Evolutionary conservation across 2,888 invertebrate genomes (phyloP).

Genomic region (Panzeria rudis): DNA sequence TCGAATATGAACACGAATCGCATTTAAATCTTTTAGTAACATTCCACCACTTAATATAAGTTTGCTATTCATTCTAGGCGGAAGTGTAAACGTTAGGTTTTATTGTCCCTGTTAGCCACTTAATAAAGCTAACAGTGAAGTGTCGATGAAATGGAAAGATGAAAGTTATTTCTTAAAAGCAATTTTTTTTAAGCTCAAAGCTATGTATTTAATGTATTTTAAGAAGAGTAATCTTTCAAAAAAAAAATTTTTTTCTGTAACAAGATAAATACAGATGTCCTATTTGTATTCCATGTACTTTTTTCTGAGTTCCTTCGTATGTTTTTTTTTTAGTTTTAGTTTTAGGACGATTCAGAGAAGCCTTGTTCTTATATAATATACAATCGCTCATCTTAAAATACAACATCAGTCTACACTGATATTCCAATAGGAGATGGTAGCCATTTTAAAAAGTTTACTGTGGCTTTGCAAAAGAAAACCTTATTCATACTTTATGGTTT

Average conservation of each 20-base stretch:
- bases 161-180: too few species aligned
- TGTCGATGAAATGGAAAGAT: slow-evolving; percentile 14
- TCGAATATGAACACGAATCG: slow-evolving; percentile 77
- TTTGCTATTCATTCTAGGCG: slow-evolving; percentile 17
- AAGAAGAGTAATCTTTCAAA: too few species aligned
- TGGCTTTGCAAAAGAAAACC: slow-evolving; percentile 13
- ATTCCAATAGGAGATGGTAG: slow-evolving; percentile 65
- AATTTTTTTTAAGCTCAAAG: too few species aligned
- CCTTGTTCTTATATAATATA: neutral
- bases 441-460: slow-evolving; percentile 78
- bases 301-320: neutral
- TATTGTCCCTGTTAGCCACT: slow-evolving; percentile 44
- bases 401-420: slow-evolving; percentile 9
- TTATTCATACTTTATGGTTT: slow-evolving; percentile 71
- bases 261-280: slow-evolving; percentile 78
- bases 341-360: neutral
- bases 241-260: too few species aligned
- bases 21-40: slow-evolving; percentile 72
- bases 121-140: slow-evolving; percentile 35
- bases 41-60: slow-evolving; percentile 37
- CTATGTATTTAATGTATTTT: too few species aligned
- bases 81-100: slow-evolving; percentile 44
- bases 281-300: slow-evolving; percentile 68
- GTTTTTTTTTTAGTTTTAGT: neutral
- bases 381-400: slow-evolving; percentile 18